Base-by-base conservation (phyloP, 1,140 invertebrate species). In the Ladona fulva region DNA sequence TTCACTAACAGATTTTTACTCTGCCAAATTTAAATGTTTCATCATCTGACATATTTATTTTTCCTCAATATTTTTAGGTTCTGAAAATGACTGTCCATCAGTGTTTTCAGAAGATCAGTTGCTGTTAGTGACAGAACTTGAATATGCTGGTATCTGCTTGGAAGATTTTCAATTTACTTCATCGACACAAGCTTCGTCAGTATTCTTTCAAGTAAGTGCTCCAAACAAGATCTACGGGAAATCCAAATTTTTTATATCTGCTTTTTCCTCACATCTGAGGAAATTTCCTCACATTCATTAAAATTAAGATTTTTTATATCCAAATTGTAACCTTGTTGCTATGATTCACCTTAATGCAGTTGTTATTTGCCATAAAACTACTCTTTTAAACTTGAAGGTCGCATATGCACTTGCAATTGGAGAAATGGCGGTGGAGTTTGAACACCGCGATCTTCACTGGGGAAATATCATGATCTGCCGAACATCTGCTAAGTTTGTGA, bases 381-480 rank as follows among this genome's bases (percentile, higher is more conserved):
- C n/a, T n/a, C 86, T 3, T 42, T 42, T 19, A 8, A 74, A 25
- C 24, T 24, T 87, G 52, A 81, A 95, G 93, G 85, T 91, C 77
- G 89, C 91, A 16, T 89, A 90, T 79, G 88, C 89, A 22, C 86
- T 98, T 77, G 95, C 95, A 0, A 91, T 96, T 37, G 96, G 92
- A 0, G 97, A 98, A 85, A 85, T 88, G 79, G 87, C 88, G 6
- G 86, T 92, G 52, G 87, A 95, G 84, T 98, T 98, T 86, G 97
- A 99, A 83, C 97, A 98, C 82, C 88, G 97, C 78, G 97, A 98
- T 84, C 86, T 98, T 74, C 96, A 99, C 85, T 92, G 93, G 91
- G 96, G 96, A 25, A 99, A 99, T 85, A 87, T 98, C 78, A 86
- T 99, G 6, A 88, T 97, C 24, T 85, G 88, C 74, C 84, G 83